Conservation (phyloP, 2,797 vertebrate genomes). For the Glossophaga mutica region DNA sequence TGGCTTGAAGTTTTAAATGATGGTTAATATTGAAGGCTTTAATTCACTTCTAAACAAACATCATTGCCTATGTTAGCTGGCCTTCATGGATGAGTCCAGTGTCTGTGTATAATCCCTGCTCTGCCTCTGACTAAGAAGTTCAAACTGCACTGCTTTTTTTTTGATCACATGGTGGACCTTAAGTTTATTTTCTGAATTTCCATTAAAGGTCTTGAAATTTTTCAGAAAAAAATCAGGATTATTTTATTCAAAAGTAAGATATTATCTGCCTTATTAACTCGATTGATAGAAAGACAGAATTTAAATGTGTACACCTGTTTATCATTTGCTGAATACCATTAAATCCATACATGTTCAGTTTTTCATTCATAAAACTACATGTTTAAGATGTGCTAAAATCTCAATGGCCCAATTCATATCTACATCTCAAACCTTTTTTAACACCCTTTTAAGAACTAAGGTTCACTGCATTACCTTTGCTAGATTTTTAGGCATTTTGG, state of each 20-base stretch:
- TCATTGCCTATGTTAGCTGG: neutral
- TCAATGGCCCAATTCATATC: neutral
- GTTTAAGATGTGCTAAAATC: neutral
- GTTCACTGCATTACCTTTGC: neutral
- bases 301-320: neutral
- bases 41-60: neutral
- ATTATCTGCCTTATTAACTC: neutral
- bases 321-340: slow-evolving; percentile 1
- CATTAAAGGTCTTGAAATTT: slow-evolving; percentile 16
- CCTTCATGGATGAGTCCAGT: neutral
- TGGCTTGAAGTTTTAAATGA: slow-evolving; percentile 26
- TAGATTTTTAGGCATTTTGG: neutral
- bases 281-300: neutral
- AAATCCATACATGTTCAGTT: neutral
- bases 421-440: neutral
- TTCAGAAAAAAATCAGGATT: neutral
- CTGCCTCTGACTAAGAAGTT: neutral
- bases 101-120: neutral
- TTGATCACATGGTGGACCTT: neutral
- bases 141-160: slow-evolving; percentile 2
- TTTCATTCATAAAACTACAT: neutral
- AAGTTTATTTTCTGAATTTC: slow-evolving; percentile 31
- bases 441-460: neutral
- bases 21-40: neutral
- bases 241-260: neutral